phyloP scores from a whole-genome alignment of 2,888 invertebrate genomes.

The Leucania comma region DNA sequence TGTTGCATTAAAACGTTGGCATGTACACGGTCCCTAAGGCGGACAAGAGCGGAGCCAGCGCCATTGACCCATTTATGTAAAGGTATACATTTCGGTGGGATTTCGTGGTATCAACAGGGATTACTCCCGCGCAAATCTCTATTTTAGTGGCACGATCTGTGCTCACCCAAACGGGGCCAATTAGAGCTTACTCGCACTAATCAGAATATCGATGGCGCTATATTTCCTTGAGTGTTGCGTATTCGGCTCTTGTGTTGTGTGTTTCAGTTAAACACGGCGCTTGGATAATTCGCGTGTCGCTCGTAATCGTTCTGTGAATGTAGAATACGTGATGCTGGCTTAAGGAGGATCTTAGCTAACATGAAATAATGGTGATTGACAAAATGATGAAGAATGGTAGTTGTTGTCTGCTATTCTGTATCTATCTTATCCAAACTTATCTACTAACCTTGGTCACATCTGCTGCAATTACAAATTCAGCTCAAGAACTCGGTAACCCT shows the following conservation, averaged over 20 bases:
- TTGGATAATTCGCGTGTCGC: slow-evolving; percentile 29
- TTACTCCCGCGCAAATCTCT: slow-evolving; percentile 86
- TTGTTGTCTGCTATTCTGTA: neutral
- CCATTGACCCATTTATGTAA: slow-evolving; percentile 80
- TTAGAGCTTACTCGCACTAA: slow-evolving; percentile 86
- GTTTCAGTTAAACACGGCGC: slow-evolving; percentile 44
- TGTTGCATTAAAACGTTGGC: slow-evolving; percentile 56
- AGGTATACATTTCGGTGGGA: slow-evolving; percentile 81
- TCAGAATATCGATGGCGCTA: slow-evolving; percentile 76
- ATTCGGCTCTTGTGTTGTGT: slow-evolving; percentile 46
- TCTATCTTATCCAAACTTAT: neutral
- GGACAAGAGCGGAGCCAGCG: slow-evolving; percentile 55
- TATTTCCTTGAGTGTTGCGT: slow-evolving; percentile 49
- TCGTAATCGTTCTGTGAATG: slow-evolving; percentile 45
- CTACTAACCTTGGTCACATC: neutral
- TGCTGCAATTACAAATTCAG: neutral
- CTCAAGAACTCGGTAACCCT: neutral
- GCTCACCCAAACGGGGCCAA: slow-evolving; percentile 85
- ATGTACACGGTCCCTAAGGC: slow-evolving; percentile 59
- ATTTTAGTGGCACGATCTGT: slow-evolving; percentile 86
- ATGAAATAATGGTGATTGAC: neutral
- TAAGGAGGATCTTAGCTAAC: slow-evolving; percentile 11
- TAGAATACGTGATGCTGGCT: slow-evolving; percentile 24
- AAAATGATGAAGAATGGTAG: neutral
- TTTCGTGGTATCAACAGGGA: slow-evolving; percentile 84